Evolutionary conservation across 2,888 invertebrate genomes (phyloP), one percentile per base, ranked within the genome.

Genomic region (Monoplex corrugatus): DNA sequence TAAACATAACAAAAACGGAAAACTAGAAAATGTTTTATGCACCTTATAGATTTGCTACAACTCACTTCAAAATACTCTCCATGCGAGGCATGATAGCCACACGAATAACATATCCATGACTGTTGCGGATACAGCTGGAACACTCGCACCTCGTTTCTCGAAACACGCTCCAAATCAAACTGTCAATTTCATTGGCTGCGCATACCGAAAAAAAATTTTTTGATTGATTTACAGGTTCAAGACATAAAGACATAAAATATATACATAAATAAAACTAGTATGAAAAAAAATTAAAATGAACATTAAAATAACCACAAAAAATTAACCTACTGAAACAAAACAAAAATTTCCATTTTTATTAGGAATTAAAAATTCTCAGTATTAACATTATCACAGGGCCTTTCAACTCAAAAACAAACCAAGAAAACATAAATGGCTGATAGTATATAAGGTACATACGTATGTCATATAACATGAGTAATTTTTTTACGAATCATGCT

Each of bases 41-140:
- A 63, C 40, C 63, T n/a, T n/a, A n/a, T n/a, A 68, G 68, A 68
- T 8, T n/a, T 28, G 28, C 0, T 10, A 72, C 32, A 50, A 87
- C 91, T 91, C 88, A 92, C 92, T 89, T 90, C 43, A 90, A 87
- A 35, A 92, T 87, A 85, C 90, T 88, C 45, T 92, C 63, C 91
- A 93, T 92, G n/a, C 89, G 57, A 6, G 89, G 90, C 92, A 93
- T 92, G 13, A 93, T 45, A 0, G 93, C 93, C 72, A 93, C 92
- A 86, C 92, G 91, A 75, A 93, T 92, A 75, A 91, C 87, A 78
- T 92, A 92, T 16, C 93, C 93, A 35, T 86, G 91, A 32, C 89
- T 89, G 32, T 92, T 88, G 1, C 32, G 45, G 23, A 88, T 86
- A 84, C 93, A 93, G 35, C 86, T 44, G 13, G 63, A 32, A 82